Evolutionary conservation across 2,888 invertebrate species (phyloP), one percentile per base, ranked within the genome.

Genomic region (Pharmacophagus antenor): DNA sequence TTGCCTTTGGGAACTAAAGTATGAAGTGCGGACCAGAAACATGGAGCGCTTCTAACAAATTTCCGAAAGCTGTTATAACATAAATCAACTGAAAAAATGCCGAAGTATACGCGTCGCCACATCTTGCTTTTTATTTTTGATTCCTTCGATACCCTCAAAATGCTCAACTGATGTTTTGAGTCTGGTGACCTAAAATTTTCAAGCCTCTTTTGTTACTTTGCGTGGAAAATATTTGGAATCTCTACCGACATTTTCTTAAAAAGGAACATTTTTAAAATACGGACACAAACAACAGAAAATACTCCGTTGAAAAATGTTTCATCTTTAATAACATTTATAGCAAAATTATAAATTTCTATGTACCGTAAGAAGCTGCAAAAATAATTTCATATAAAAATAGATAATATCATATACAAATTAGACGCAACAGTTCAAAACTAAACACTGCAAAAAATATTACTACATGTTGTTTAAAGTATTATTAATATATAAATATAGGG

Each of bases 1-100:
- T 57, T 51, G 42, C 57, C 52, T 46, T 42, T 37, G 58, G 47
- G 52, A 52, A 23, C 20, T 22, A n/a, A 52, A 58, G 51, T 58
- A 31, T 52, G 23, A 52, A 58, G 46, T 21, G 46, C 17, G 8
- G 42, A n/a, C 17, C 6, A 42, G 17, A 17, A 42, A 42, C 17
- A 42, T 42, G 31, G 41, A 56, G 41, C 25, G 44, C 44, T 21
- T 21, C 44, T 51, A 57, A 51, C 57, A 51, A 51, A 50, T 57
- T 57, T 57, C 22, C 17, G n/a, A 18, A 44, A 46, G 44, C 46
- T 51, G 44, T 21, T 57, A 21, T 41, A 57, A 51, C 31, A 56
- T 49, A 57, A 57, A 57, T 50, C 20, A 46, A 46, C 42, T 21
- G 27, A 44, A 25, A 17, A 17, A 31, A 31, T 12, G 12, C 15